Evolutionary conservation across 2,113 vertebrate species (phyloP), one percentile per base, ranked within the genome.

Genomic region (Trichechus manatus): DNA sequence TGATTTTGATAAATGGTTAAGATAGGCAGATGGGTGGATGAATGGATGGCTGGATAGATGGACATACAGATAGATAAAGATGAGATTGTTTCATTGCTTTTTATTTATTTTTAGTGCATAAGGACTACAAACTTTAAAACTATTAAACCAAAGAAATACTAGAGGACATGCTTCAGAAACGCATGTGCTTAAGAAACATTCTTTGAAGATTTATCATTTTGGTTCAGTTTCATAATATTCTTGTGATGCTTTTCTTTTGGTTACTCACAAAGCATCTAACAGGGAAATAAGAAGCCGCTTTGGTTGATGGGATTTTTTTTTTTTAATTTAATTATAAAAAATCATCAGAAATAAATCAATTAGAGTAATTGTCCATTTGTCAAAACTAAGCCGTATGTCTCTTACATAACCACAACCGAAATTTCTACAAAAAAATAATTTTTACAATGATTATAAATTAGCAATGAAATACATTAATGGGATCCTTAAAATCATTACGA

Each of bases 121-220:
- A 83, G 77, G 91, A 91, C 91, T 88, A 94, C 84, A 97, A 95
- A 42, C 39, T 1, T 96, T 95, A 86, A 95, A 95, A 47, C 10
- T 63, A 94, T 82, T 78, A 27, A 88, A 75, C 42, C 70, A 42
- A 81, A 56, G 9, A 75, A 53, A 3, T 83, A 87, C 63, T 80
- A 0, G 6, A 92, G 39, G 14, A 87, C 39, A 93, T 47, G 39
- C 23, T 8, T 17, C 44, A 75, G 33, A 89, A 89, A 70, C 53
- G 91, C 17, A 53, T 68, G 5, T 25, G 20, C 70, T 93, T 93
- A 42, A 36, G 68, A 93, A 86, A 44, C 10, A 88, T 42, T 74
- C 25, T 77, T 77, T 96, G 61, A 89, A 91, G 17, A 91, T 14
- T 83, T 33, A 64, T 56, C 23, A 84, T 81, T 96, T 96, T 84